Evolutionary conservation across 2,797 vertebrate genomes (phyloP).

Genomic region (Rhincodon typus): DNA sequence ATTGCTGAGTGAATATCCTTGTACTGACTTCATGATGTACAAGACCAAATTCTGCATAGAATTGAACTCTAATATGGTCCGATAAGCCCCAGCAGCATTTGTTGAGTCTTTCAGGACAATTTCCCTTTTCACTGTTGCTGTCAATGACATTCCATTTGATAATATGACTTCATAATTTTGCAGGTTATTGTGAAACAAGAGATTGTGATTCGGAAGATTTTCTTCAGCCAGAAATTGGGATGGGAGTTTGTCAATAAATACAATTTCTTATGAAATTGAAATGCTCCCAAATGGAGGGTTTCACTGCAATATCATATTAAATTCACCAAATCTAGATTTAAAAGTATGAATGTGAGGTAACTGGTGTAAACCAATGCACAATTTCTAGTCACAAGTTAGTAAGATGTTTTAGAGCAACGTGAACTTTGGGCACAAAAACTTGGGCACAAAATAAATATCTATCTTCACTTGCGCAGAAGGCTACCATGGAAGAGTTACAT

Average conservation of each 20-base stretch:
- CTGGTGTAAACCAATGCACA: neutral
- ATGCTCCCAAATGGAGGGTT: neutral
- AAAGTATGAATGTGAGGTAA: neutral
- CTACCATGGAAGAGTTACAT: slow-evolving; percentile 59
- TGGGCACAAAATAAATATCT: slow-evolving; percentile 41
- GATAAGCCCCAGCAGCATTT: neutral
- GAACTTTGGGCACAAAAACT: slow-evolving; percentile 38
- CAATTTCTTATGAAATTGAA: neutral
- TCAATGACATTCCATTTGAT: neutral
- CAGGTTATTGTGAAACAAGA: neutral
- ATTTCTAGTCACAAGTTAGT: neutral
- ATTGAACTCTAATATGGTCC: neutral
- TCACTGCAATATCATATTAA: neutral
- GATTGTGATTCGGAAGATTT: neutral
- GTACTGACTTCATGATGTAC: neutral
- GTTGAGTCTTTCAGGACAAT: neutral
- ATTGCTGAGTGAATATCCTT: too few species aligned
- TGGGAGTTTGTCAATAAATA: neutral
- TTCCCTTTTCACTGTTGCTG: neutral
- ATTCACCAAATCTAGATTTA: neutral
- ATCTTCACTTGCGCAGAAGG: slow-evolving; percentile 56
- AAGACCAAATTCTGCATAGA: neutral
- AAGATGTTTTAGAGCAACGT: neutral
- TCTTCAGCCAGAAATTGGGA: neutral
- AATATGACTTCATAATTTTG: neutral